Evolutionary conservation across 2,113 vertebrate genomes (phyloP).

Genomic region (Copsychus sechellarum): DNA sequence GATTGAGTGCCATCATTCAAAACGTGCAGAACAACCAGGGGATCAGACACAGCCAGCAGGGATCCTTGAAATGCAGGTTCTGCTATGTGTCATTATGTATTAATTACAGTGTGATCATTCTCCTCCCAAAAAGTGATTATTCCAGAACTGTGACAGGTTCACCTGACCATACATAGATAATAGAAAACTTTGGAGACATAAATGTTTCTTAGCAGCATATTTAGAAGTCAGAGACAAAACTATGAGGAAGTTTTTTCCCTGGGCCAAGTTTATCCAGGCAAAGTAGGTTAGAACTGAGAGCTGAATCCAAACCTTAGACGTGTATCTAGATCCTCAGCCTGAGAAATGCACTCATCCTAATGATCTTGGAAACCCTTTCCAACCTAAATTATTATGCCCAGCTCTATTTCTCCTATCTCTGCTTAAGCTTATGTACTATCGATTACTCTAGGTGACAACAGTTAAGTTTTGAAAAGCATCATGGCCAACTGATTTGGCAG

Average conservation of each 20-base stretch:
- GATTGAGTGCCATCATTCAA: not conserved
- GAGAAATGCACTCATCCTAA: not conserved
- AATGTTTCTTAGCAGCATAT: not conserved
- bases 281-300: not conserved
- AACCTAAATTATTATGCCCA: not conserved
- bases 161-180: not conserved
- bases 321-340: not conserved
- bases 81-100: not conserved
- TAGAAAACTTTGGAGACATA: not conserved
- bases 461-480: not conserved
- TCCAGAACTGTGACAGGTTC: not conserved
- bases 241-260: not conserved
- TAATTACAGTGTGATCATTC: not conserved
- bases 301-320: not conserved
- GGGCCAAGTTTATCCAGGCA: not conserved
- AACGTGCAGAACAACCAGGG: rapidly evolving
- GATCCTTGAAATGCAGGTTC: not conserved
- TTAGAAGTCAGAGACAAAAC: not conserved
- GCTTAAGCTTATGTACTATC: not conserved
- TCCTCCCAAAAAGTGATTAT: not conserved
- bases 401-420: not conserved
- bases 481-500: not conserved
- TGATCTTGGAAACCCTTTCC: not conserved
- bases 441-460: constrained; percentile 11
- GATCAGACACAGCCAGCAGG: not conserved